Percentiles rank a stretch among this genome's conserved stretches.
Conservation (phyloP, 2,888 invertebrate species). For the Reticulitermes lucifugus region DNA sequence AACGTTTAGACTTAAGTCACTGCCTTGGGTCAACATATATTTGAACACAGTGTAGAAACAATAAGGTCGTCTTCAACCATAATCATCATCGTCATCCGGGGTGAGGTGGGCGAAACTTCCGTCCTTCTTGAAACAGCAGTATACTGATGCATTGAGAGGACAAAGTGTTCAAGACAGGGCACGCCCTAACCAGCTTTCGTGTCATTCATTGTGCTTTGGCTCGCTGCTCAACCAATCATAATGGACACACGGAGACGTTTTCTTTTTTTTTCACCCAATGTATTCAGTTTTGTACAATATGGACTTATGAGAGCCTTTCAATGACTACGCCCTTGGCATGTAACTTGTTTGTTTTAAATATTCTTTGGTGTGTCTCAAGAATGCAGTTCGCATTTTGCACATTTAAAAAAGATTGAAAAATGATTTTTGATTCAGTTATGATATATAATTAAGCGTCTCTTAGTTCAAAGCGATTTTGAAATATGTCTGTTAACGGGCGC, state of each 20-base stretch:
- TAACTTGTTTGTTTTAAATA: not conserved
- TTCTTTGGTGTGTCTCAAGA: not conserved
- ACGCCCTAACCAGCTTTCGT: slow-evolving; percentile 33
- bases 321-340: not conserved
- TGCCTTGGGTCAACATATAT: not conserved
- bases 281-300: slow-evolving; percentile 28
- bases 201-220: slow-evolving; percentile 34
- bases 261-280: slow-evolving; percentile 18
- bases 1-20: too few relatives aligned
- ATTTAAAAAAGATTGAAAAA: not conserved
- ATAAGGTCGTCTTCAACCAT: slow-evolving; percentile 14
- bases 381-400: not conserved
- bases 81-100: slow-evolving; percentile 34
- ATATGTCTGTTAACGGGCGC: not conserved
- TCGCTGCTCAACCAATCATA: slow-evolving; percentile 39
- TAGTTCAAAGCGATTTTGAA: not conserved
- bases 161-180: not conserved
- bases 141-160: not conserved
- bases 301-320: not conserved
- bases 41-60: not conserved
- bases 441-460: not conserved
- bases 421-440: not conserved
- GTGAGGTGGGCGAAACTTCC: slow-evolving; percentile 36
- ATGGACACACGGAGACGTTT: slow-evolving; percentile 18
- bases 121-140: slow-evolving; percentile 24